Evolutionary conservation across 2,113 vertebrate species (phyloP), one percentile per base, ranked within the genome.

Genomic region (Phrynocephalus versicolor): DNA sequence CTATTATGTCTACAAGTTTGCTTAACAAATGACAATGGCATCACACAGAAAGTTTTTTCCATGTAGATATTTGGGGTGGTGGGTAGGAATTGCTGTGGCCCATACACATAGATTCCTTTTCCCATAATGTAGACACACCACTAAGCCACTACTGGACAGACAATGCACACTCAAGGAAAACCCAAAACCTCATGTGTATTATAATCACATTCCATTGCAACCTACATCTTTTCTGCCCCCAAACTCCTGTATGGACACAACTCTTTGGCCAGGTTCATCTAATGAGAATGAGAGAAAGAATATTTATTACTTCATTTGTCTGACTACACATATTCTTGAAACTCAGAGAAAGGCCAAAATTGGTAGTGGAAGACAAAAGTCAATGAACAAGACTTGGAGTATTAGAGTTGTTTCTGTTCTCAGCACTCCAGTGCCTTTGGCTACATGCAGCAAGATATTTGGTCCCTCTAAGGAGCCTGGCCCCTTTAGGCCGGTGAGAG

Each of bases 361-460:
- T 85, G 45, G 45, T 91, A 89, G 92, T 89, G 91, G 79, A 77
- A 89, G 69, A 91, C 81, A 85, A 90, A 92, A 88, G 10, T 51
- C 27, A 89, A 14, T 39, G 19, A 70, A 62, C 30, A 45, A 71
- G 67, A 1, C 30, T 8, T 23, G 15, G 30, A 30, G 6, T n/a
- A 23, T 21, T 13, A 71, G 9, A 30, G 21, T 8, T 80, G 57
- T 25, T 64, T 80, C 58, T 73, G 7, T 35, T 73, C n/a, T 51
- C 39, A 21, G 33, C n/a, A 35, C 81, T 21, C 39, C 14, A 51
- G 39, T 19, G 30, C 3, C 41, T 37, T 62, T 13, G 30, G 21
- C 58, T 23, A 25, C 39, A 45, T 45, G 57, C 15, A 55, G 57
- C 78, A 83, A n/a, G 57, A 30, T 75, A 6, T 64, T 21, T 23